Conservation (phyloP, 2,113 vertebrate species). For the Lichenostomus cassidix region DNA sequence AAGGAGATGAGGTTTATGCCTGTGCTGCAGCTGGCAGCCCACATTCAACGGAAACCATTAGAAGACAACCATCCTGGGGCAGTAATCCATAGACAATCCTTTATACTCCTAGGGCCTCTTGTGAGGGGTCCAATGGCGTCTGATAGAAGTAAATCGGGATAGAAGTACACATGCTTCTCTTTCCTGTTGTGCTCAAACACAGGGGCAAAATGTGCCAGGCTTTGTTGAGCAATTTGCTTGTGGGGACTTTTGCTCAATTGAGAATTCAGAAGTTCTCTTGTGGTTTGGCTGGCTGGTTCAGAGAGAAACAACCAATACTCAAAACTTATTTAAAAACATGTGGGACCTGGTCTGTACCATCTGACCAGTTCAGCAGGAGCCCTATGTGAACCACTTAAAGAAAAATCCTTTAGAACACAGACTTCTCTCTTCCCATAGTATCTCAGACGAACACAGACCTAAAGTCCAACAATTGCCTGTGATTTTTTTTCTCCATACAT, state of each 20-base stretch:
- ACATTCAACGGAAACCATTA: neutral
- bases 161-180: neutral
- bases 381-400: neutral
- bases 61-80: fast-evolving
- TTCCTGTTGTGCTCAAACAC: conserved; percentile 11
- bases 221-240: conserved; percentile 39
- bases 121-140: neutral
- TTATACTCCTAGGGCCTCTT: neutral
- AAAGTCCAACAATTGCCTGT: neutral
- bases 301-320: neutral
- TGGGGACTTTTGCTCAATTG: neutral
- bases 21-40: neutral
- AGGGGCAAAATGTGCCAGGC: neutral
- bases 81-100: neutral
- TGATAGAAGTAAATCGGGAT: neutral
- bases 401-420: neutral
- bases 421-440: neutral
- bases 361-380: neutral
- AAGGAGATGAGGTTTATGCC: neutral
- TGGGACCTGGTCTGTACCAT: conserved; percentile 5
- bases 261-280: conserved; percentile 39
- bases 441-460: neutral
- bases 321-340: conserved; percentile 26
- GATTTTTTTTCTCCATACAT: neutral
- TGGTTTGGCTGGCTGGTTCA: conserved; percentile 5